Base-by-base conservation (phyloP, 2,113 vertebrate genomes). In the Bungarus multicinctus region DNA sequence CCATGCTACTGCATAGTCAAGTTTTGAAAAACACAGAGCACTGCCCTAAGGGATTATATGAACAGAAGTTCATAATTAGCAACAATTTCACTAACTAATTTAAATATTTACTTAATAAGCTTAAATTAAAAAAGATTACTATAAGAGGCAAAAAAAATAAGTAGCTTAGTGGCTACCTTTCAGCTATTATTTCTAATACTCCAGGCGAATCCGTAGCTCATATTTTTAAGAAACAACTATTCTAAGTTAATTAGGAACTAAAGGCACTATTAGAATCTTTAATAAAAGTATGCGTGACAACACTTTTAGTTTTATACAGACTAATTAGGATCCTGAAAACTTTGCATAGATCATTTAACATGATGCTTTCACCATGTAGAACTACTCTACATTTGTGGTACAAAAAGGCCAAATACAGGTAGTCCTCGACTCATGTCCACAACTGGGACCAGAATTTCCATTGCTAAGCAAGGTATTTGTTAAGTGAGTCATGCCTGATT, bases 1-100 rank as follows among this genome's bases (percentile, higher is more conserved):
- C 99, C 99, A 99, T 55, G 99, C 99, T 39, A 99, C 99, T 0
- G 99, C 99, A 85, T 99, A 99, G 98, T 99, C 99, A 96, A 99
- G 97, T 98, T 99, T 99, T 6, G 99, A 99, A 97, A 99, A 99
- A 95, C 98, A 98, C 85, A 98, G 98, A 4, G 98, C 95, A 6
- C 99, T 98, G 57, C 98, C 98, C 98, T 99, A 93, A 85, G 90
- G 95, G 20, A 96, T 93, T 30, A 93, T 18, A 96, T 52, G 88
- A 53, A 93, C 23, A 92, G 10, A 34, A 30, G 69, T n/a, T 95
- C 91, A 94, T 90, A 16, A 20, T 94, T 22, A 54, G 0, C n/a
- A 64, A 22, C 47, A 88, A 95, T 27, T 91, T 18, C 88, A 88
- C 88, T 58, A 43, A 91, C 22, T 92, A 30, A n/a, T 60, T 57